A percentile compares a stretch with the other conserved stretches of the same genome.
Evolutionary conservation across 2,113 vertebrate species (phyloP).

Genomic region (Acanthisitta chloris): DNA sequence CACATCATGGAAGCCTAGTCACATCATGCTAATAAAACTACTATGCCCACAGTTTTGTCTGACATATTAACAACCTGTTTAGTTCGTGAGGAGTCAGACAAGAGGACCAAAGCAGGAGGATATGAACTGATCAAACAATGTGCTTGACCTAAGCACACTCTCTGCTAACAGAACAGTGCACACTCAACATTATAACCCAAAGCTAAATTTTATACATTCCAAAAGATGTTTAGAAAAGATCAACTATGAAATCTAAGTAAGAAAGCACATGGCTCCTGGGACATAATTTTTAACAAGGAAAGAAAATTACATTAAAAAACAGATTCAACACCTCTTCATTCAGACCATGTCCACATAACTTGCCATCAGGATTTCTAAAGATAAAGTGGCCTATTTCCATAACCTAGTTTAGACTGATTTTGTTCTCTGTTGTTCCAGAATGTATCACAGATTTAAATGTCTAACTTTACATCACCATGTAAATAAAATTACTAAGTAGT

Average conservation of each 20-base stretch:
- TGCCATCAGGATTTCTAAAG: constrained; percentile 60
- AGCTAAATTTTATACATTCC: background rate
- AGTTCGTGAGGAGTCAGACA: background rate
- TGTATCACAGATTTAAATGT: background rate
- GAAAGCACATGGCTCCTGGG: background rate
- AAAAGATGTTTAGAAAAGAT: background rate
- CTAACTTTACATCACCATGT: background rate
- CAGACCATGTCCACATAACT: background rate
- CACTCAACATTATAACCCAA: background rate
- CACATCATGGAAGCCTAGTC: background rate
- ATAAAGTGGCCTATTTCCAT: constrained; percentile 65
- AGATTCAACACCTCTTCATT: background rate
- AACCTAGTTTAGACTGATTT: constrained; percentile 57
- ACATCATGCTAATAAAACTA: background rate
- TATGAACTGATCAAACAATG: background rate
- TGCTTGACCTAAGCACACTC: background rate
- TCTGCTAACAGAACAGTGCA: background rate
- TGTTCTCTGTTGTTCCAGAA: background rate
- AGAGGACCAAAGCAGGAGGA: background rate
- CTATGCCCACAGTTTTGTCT: background rate
- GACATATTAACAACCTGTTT: background rate
- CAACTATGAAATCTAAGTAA: background rate
- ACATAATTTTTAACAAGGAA: background rate
- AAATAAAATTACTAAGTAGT: background rate
- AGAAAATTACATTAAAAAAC: background rate